A percentile compares a stretch with the other conserved stretches of the same genome.
Conservation (phyloP, 2,888 invertebrate species). For the Clostera curtula region DNA sequence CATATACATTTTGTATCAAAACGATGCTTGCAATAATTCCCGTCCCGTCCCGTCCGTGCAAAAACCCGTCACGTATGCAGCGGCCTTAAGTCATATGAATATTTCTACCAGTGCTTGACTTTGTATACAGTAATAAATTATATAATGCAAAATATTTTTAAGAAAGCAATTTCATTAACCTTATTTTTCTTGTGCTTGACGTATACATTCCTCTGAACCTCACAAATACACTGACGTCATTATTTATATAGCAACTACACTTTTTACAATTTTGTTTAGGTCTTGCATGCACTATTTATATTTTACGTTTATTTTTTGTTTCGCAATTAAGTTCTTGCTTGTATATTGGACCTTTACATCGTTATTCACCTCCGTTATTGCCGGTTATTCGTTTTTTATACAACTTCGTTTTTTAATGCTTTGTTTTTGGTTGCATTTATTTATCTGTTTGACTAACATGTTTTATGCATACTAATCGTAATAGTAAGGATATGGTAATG, state of each 20-base stretch:
- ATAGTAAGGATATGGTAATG: conserved; percentile 20
- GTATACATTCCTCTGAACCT: too few species aligned
- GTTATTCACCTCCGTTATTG: conserved; percentile 8
- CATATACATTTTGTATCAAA: too few species aligned
- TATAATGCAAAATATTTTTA: too few species aligned
- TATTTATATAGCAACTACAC: not conserved
- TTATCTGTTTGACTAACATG: conserved; percentile 15
- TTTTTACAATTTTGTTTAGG: conserved; percentile 11
- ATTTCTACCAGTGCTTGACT: too few species aligned
- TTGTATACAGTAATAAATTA: too few species aligned
- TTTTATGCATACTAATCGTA: conserved; percentile 25
- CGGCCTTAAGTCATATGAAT: too few species aligned
- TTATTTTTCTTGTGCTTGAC: too few species aligned
- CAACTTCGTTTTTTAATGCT: conserved; percentile 5
- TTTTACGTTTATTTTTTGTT: conserved; percentile 17
- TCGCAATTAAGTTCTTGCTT: conserved; percentile 30
- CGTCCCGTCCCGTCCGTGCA: too few species aligned
- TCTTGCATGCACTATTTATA: conserved; percentile 31
- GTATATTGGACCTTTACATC: conserved; percentile 62
- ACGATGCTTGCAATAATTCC: too few species aligned
- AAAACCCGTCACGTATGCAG: too few species aligned
- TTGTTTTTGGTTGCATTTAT: not conserved
- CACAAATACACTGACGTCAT: too few species aligned
- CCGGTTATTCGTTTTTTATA: conserved; percentile 9
- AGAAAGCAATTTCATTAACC: too few species aligned